These are phyloP conservation scores for Colinus virginianus DNA, from an alignment of 2,113 vertebrate species.

Conservation along the genomic window DNA sequence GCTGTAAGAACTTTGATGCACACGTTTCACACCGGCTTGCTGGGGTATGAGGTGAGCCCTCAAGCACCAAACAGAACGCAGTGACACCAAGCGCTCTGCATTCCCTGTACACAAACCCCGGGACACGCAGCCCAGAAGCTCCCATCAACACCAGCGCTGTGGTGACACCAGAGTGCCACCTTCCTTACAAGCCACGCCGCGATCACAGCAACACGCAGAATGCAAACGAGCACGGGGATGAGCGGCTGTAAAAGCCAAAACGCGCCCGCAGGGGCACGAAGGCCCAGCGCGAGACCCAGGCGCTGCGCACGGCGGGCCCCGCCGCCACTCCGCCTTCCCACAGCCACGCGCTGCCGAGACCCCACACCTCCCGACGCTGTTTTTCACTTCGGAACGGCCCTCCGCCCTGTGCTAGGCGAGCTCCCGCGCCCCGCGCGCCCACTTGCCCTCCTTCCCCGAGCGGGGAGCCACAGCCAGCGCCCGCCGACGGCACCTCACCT, in stretches of 20 bases:
- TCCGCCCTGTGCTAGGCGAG: not conserved
- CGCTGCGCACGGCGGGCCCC: too few species aligned
- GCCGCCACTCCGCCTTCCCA: too few species aligned
- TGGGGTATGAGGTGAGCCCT: not conserved
- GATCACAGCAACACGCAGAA: not conserved
- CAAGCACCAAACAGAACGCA: accelerated
- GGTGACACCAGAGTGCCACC: not conserved
- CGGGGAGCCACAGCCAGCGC: too few species aligned
- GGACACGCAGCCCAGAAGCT: not conserved
- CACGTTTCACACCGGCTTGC: accelerated
- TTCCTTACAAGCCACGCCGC: not conserved
- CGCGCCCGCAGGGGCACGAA: too few species aligned
- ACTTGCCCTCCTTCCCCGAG: not conserved
- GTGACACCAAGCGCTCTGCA: accelerated
- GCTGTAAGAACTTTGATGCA: not conserved
- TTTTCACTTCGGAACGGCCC: not conserved
- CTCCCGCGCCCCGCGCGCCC: accelerated
- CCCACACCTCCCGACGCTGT: accelerated
- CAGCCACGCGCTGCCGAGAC: not conserved
- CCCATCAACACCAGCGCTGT: not conserved
- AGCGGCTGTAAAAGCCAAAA: not conserved
- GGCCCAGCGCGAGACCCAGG: not conserved
- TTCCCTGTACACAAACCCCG: accelerated
- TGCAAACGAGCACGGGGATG: not conserved
- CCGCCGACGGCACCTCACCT: not conserved